These are phyloP conservation scores for Arctocebus calabarensis DNA, from an alignment of 2,797 vertebrate species.

Conservation along the genomic window DNA sequence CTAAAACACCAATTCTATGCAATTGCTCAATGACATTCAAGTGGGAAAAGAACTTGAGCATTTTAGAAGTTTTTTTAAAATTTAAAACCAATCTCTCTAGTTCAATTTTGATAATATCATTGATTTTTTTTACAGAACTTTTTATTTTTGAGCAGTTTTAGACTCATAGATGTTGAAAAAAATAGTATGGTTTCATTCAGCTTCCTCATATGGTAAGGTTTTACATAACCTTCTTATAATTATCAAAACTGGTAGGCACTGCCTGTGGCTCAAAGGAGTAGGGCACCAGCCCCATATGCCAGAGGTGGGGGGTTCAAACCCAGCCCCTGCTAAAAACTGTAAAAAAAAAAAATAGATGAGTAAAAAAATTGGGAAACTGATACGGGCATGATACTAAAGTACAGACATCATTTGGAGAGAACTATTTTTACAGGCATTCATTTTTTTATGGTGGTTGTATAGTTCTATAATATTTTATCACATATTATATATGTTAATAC, in stretches of 20 bases:
- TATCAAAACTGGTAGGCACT: background rate
- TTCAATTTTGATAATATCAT: background rate
- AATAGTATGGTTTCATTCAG: background rate
- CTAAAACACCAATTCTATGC: constrained; percentile 4
- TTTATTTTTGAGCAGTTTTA: background rate
- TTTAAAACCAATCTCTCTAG: background rate
- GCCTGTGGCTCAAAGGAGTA: no score
- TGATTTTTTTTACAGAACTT: background rate
- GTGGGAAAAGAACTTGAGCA: background rate
- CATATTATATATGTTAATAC: background rate
- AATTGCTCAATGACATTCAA: background rate
- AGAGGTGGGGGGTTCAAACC: no score
- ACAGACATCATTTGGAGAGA: background rate
- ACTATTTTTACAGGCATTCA: background rate
- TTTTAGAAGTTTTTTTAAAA: background rate
- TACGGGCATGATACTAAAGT: background rate
- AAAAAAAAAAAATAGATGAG: no score
- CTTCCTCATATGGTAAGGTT: background rate
- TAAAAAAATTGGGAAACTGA: background rate
- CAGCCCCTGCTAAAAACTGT: no score
- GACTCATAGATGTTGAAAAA: background rate
- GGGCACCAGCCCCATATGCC: no score
- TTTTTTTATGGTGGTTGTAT: background rate
- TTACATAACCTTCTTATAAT: background rate
- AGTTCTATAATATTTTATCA: background rate